Percentiles rank a stretch among this genome's conserved stretches.
Evolutionary conservation across 2,888 invertebrate genomes (phyloP).

Genomic region (Eristalinus aeneus): DNA sequence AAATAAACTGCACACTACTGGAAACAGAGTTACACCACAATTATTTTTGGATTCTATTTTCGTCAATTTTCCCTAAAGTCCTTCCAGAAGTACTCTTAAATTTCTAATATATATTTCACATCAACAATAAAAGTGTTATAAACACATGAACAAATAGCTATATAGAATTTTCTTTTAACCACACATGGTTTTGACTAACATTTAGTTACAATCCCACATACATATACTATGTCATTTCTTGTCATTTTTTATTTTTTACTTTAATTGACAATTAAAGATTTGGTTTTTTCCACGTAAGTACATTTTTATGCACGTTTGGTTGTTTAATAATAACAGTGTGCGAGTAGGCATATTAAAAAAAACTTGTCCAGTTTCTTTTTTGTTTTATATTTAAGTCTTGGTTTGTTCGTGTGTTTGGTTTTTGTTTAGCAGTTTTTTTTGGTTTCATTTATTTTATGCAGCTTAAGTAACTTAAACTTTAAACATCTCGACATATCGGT

Average conservation of each 20-base stretch:
- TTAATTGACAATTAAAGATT: conserved; percentile 65
- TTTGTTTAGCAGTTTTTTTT: background rate
- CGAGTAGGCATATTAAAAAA: conserved; percentile 31
- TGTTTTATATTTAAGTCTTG: conserved; percentile 16
- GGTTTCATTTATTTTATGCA: conserved; percentile 13
- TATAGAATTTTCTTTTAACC: conserved; percentile 36
- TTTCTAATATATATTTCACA: conserved; percentile 36
- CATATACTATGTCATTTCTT: conserved; percentile 29
- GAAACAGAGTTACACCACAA: conserved; percentile 21
- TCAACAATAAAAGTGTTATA: conserved; percentile 44
- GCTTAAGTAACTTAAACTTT: conserved; percentile 33
- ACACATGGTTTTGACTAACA: conserved; percentile 50
- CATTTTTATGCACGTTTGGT: conserved; percentile 13
- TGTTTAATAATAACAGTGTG: conserved; percentile 25
- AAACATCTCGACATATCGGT: conserved; percentile 47
- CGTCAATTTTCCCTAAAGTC: background rate
- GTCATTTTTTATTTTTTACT: conserved; percentile 53
- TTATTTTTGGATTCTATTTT: background rate
- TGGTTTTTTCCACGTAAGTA: conserved; percentile 16
- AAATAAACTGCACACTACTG: conserved; percentile 39
- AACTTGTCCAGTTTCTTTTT: conserved; percentile 35
- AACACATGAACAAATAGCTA: conserved; percentile 57
- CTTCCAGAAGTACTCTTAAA: background rate
- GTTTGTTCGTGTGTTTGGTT: background rate
- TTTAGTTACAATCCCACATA: conserved; percentile 50